phyloP scores from a whole-genome alignment of 1,140 invertebrate species.

The Papilio polyxenes region DNA sequence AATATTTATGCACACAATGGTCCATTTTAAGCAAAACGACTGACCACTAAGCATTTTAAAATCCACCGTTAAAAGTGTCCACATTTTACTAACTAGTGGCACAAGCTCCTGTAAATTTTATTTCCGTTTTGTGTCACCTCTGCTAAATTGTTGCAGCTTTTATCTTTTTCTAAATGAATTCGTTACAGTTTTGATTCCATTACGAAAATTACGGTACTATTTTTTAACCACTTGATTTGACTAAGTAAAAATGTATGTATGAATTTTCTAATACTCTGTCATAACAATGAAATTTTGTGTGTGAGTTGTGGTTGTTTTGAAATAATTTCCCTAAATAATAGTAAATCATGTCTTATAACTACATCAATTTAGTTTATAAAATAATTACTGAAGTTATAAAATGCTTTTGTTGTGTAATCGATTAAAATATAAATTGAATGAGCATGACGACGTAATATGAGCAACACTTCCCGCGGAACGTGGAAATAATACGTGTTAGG shows the following conservation, averaged over 20 bases:
- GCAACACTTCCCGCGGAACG: slow-evolving; percentile 33
- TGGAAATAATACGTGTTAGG: slow-evolving; percentile 40
- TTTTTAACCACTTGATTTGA: not conserved
- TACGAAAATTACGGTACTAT: not conserved
- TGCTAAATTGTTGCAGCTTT: slow-evolving; percentile 33
- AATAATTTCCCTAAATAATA: too few relatives aligned
- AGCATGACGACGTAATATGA: slow-evolving; percentile 18
- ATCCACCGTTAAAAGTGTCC: slow-evolving; percentile 37
- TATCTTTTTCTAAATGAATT: slow-evolving; percentile 31
- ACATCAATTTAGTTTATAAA: not conserved
- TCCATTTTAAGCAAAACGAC: slow-evolving; percentile 33
- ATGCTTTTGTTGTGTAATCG: not conserved
- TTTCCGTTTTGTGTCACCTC: slow-evolving; percentile 39
- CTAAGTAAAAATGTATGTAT: not conserved
- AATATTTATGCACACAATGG: slow-evolving; percentile 32
- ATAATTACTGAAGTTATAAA: not conserved
- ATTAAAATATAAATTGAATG: slow-evolving; percentile 28
- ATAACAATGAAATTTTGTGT: too few relatives aligned
- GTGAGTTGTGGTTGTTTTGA: too few relatives aligned
- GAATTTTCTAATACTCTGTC: too few relatives aligned
- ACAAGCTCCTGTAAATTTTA: slow-evolving; percentile 38
- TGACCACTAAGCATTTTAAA: slow-evolving; percentile 37
- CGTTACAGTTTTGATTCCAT: slow-evolving; percentile 11
- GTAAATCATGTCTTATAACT: too few relatives aligned
- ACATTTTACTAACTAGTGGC: slow-evolving; percentile 38